phyloP scores from a whole-genome alignment of 2,888 invertebrate species.

The Imbricaverruca yamaguchii region DNA sequence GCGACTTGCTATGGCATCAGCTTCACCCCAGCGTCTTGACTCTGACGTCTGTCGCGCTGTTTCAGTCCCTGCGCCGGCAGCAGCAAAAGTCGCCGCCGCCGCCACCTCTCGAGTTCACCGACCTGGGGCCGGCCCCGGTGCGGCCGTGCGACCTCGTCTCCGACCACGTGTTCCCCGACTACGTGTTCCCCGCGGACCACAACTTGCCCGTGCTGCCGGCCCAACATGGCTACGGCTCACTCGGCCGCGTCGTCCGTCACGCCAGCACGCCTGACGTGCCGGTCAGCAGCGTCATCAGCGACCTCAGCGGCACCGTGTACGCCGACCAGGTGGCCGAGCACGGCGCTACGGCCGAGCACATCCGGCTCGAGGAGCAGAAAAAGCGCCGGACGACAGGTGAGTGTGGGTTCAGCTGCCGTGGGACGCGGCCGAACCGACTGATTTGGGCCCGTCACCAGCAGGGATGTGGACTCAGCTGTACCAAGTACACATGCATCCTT shows the following conservation, averaged over 20 bases:
- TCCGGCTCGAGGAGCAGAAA: not conserved
- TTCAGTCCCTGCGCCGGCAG: conserved; percentile 1
- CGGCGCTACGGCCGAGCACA: not conserved
- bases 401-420: too few species aligned
- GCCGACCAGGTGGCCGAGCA: not conserved
- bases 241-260: not conserved
- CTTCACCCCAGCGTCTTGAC: too few species aligned
- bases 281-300: not conserved
- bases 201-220: not conserved
- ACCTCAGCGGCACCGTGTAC: not conserved
- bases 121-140: not conserved
- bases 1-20: too few species aligned
- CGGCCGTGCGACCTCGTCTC: conserved; percentile 10
- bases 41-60: not conserved
- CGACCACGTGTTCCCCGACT: conserved; percentile 11
- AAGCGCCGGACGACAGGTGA: not conserved
- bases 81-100: conserved; percentile 1
- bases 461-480: too few species aligned
- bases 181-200: not conserved
- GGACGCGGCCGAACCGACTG: too few species aligned
- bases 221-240: not conserved
- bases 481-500: too few species aligned
- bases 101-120: not conserved
- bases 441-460: too few species aligned
- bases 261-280: not conserved